Conservation (phyloP, 2,113 vertebrate species). For the Lagopus leucura region DNA sequence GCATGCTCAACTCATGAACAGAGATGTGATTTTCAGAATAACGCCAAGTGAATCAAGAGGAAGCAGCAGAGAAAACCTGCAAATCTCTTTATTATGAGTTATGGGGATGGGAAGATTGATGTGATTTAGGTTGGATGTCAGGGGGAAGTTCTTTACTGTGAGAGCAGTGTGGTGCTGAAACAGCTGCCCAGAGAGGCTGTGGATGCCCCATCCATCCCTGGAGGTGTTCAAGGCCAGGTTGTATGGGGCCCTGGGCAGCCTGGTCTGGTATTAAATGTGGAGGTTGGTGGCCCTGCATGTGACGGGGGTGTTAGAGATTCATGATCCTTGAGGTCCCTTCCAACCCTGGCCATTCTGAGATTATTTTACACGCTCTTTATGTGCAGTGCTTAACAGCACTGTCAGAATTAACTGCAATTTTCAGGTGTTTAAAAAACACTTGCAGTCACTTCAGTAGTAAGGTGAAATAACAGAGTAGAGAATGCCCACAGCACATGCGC, state of each 20-base stretch:
- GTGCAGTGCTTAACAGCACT: background rate
- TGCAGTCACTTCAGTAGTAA: background rate
- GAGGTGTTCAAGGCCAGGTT: no score
- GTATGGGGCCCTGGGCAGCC: no score
- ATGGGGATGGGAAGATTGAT: background rate
- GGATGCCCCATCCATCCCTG: no score
- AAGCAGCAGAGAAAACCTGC: background rate
- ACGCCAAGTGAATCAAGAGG: background rate
- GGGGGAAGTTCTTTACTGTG: no score
- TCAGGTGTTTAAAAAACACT: rapidly evolving
- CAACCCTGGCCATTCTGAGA: no score
- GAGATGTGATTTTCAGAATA: background rate
- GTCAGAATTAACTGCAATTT: background rate
- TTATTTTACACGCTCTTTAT: background rate
- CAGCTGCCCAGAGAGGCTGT: no score
- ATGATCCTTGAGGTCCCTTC: no score
- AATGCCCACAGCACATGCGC: rapidly evolving
- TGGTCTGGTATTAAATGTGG: no score
- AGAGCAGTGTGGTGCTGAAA: no score
- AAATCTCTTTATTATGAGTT: background rate
- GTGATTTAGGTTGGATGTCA: background rate
- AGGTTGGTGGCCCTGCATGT: no score
- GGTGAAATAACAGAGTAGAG: background rate
- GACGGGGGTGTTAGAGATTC: no score
- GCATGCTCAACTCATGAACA: background rate